A percentile compares a stretch with the other conserved stretches of the same genome.
These are phyloP conservation scores for Trichogramma evanescens DNA, from an alignment of 2,888 invertebrate species.

Conservation along the genomic window DNA sequence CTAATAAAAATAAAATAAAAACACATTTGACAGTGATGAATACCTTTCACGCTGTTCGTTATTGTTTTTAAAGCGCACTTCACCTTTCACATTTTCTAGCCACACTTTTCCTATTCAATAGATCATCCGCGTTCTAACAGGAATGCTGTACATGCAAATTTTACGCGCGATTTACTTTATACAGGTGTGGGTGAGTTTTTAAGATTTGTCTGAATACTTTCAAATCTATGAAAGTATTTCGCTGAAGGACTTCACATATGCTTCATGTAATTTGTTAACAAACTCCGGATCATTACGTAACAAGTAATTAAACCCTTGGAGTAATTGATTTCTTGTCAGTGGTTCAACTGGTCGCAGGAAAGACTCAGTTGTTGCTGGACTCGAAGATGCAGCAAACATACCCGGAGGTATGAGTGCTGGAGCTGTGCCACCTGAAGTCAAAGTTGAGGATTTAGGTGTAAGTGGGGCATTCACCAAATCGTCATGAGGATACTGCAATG, in stretches of 20 bases:
- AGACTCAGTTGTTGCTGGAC: constrained; percentile 33
- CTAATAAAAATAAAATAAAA: no score
- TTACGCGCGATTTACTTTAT: no score
- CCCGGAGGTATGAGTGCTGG: constrained; percentile 80
- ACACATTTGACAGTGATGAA: no score
- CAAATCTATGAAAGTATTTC: constrained; percentile 52
- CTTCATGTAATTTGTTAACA: constrained; percentile 83
- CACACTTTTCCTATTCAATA: no score
- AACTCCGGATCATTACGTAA: constrained; percentile 83
- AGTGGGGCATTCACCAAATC: constrained; percentile 9
- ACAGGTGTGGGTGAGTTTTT: no score
- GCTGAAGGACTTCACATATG: constrained; percentile 80
- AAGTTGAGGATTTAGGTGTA: constrained; percentile 7
- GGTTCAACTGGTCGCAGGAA: constrained; percentile 56
- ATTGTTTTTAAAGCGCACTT: no score
- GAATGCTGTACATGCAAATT: no score
- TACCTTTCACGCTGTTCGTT: no score
- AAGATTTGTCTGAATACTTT: not conserved
- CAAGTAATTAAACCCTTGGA: constrained; percentile 82
- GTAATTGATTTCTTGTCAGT: constrained; percentile 78
- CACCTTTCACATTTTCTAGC: no score
- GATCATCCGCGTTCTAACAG: no score
- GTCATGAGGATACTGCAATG: constrained; percentile 14
- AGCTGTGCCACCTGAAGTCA: constrained; percentile 32
- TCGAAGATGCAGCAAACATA: constrained; percentile 60